Conservation (phyloP, 2,888 invertebrate genomes). For the Parelbella ahira region DNA sequence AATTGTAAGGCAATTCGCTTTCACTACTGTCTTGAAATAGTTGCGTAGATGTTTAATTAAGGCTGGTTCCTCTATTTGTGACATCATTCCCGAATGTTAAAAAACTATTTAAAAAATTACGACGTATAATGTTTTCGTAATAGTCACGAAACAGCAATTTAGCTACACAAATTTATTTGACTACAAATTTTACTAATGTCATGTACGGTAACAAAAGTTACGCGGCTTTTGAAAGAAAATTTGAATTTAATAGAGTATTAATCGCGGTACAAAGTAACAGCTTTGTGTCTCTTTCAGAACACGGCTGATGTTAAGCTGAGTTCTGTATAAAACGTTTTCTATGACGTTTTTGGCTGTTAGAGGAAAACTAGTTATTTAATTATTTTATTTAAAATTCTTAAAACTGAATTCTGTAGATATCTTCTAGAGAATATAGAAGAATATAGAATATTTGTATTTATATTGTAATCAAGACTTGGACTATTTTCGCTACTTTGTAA, state of each 20-base stretch:
- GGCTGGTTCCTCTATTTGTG: conserved; percentile 5
- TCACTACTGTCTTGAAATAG: conserved; percentile 48
- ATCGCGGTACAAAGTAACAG: not conserved
- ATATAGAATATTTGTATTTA: too few species aligned
- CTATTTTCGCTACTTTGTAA: conserved; percentile 3
- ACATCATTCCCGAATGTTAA: not conserved
- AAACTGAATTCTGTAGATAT: too few species aligned
- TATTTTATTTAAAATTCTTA: too few species aligned
- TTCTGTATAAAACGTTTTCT: too few species aligned
- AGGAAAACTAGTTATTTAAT: too few species aligned
- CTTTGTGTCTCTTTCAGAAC: conserved; percentile 5
- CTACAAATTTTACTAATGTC: conserved; percentile 4
- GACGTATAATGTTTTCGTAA: too few species aligned
- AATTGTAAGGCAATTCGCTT: conserved; percentile 45
- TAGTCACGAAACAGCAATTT: too few species aligned
- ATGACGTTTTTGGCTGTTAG: too few species aligned
- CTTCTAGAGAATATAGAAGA: too few species aligned
- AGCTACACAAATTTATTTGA: too few species aligned
- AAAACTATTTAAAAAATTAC: too few species aligned
- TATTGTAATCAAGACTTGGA: conserved; percentile 1
- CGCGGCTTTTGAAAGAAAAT: conserved; percentile 3
- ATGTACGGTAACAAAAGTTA: conserved; percentile 4
- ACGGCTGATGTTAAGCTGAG: too few species aligned
- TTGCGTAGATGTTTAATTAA: conserved; percentile 51
- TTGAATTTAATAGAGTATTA: conserved; percentile 9